Evolutionary conservation across 2,113 vertebrate genomes (phyloP).

Genomic region (Rallus limicola): DNA sequence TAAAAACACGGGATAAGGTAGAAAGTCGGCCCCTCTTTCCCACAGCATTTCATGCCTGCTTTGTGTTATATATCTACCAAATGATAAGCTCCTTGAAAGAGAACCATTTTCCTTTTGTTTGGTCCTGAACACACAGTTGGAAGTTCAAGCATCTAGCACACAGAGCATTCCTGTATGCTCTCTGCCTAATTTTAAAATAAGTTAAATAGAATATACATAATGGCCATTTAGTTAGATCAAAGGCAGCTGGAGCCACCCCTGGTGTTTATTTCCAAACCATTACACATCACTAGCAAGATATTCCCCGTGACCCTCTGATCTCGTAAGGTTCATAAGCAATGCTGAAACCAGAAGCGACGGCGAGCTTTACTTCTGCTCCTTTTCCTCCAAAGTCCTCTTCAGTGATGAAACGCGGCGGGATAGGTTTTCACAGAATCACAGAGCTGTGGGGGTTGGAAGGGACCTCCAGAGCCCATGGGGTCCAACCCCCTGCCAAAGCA

Average conservation of each 20-base stretch:
- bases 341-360: background rate
- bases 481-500: no score
- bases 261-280: conserved; percentile 48
- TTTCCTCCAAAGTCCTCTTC: background rate
- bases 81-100: conserved; percentile 23
- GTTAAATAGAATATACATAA: conserved; percentile 48
- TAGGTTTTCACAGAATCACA: background rate
- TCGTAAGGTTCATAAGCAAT: background rate
- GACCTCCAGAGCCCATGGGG: no score
- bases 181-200: conserved; percentile 41
- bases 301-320: background rate
- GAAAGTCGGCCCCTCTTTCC: background rate
- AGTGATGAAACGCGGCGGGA: background rate
- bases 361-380: background rate
- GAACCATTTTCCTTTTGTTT: conserved; percentile 42
- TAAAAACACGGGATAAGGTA: background rate
- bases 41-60: conserved; percentile 9
- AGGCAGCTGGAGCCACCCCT: conserved; percentile 8
- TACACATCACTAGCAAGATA: conserved; percentile 25
- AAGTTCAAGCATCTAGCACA: conserved; percentile 3
- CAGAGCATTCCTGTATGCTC: background rate
- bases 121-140: conserved; percentile 27
- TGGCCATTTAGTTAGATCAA: conserved; percentile 27
- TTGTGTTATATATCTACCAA: conserved; percentile 6
- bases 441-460: no score